A percentile compares a stretch with the other conserved stretches of the same genome.
These are phyloP conservation scores for Mirounga angustirostris DNA, from an alignment of 2,113 vertebrate genomes.

Conservation along the genomic window DNA sequence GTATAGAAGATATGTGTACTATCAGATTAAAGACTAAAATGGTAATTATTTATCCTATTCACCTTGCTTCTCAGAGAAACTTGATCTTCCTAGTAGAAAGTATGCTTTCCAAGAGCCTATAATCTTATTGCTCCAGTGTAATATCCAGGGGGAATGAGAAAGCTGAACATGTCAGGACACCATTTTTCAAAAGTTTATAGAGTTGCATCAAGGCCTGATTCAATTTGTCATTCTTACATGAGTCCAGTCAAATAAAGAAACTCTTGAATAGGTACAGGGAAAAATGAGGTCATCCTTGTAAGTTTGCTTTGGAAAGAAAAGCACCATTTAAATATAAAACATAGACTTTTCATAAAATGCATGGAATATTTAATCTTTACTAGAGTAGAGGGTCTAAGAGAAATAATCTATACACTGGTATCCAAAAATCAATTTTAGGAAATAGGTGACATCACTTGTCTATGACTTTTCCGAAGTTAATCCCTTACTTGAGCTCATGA, in stretches of 20 bases:
- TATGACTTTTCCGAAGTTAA: not conserved
- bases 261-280: not conserved
- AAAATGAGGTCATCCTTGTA: slow-evolving; percentile 10
- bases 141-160: not conserved
- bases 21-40: not conserved
- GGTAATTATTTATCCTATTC: slow-evolving; percentile 26
- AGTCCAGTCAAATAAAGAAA: slow-evolving; percentile 20
- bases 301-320: slow-evolving; percentile 46
- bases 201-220: not conserved
- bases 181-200: slow-evolving; percentile 29
- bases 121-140: not conserved
- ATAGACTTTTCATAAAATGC: slow-evolving; percentile 17
- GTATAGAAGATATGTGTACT: not conserved
- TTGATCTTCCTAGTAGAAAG: not conserved
- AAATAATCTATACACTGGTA: not conserved
- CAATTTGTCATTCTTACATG: not conserved
- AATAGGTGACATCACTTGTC: not conserved
- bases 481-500: not conserved
- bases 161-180: not conserved
- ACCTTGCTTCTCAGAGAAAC: not conserved
- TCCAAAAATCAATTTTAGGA: not conserved
- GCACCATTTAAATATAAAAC: not conserved
- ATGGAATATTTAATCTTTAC: not conserved
- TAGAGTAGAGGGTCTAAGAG: not conserved
- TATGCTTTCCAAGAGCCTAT: not conserved